phyloP scores from a whole-genome alignment of 2,888 invertebrate genomes.

The Spisula subtruncata region DNA sequence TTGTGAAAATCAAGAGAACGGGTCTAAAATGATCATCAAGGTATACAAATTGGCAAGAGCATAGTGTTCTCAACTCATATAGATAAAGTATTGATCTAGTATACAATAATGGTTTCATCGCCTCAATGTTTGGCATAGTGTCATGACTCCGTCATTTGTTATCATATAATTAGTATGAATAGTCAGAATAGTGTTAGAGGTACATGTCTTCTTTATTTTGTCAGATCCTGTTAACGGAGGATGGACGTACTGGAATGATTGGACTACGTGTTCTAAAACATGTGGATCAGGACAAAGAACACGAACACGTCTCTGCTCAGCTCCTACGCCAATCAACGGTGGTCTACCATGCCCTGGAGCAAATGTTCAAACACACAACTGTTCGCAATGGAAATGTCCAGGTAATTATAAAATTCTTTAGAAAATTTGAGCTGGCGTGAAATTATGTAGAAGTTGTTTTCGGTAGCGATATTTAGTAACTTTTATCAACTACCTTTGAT shows the following conservation, averaged over 20 bases:
- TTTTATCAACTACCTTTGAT: no score
- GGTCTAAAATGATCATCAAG: no score
- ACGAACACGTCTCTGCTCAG: constrained; percentile 11
- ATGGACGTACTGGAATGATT: constrained; percentile 36
- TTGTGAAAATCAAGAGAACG: neutral
- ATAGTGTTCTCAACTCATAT: neutral
- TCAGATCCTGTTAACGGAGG: constrained; percentile 27
- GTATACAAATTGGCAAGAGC: no score
- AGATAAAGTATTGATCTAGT: no score
- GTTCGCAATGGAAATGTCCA: constrained; percentile 46
- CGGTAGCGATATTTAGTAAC: no score
- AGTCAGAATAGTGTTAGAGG: no score
- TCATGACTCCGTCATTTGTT: neutral
- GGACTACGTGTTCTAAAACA: constrained; percentile 28
- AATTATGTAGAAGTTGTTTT: no score
- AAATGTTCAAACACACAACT: neutral
- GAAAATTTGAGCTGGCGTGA: no score
- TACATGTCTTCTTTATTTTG: no score
- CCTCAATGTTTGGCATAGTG: neutral
- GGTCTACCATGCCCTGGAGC: constrained; percentile 22
- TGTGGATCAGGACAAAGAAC: constrained; percentile 15
- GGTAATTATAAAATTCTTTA: constrained; percentile 3
- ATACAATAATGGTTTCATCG: neutral
- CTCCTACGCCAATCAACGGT: constrained; percentile 26
- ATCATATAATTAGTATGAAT: neutral